A percentile compares a stretch with the other conserved stretches of the same genome.
Evolutionary conservation across 2,888 invertebrate species (phyloP).

Genomic region (Hyalella azteca): DNA sequence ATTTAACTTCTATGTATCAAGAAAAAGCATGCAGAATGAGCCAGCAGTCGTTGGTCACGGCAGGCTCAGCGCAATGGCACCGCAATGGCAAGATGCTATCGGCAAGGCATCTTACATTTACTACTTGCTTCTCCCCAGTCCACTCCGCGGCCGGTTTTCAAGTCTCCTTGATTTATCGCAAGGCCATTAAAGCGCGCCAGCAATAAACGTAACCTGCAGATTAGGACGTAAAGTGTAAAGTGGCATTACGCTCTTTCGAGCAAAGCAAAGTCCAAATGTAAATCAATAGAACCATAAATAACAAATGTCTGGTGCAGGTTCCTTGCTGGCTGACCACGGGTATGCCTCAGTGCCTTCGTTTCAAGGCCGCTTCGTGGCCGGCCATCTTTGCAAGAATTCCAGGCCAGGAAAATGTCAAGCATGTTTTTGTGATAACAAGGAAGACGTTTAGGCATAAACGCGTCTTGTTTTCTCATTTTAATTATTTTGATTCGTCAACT

Average conservation of each 20-base stretch:
- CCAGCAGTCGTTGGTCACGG: no score
- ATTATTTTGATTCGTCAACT: no score
- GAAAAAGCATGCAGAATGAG: no score
- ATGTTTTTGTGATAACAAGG: no score
- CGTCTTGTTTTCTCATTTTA: no score
- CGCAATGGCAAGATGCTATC: conserved; percentile 3
- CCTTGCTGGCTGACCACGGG: neutral
- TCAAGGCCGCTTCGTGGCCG: conserved; percentile 6
- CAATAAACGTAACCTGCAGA: conserved; percentile 33
- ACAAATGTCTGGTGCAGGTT: neutral
- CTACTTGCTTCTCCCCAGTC: conserved; percentile 6
- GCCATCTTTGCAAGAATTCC: no score
- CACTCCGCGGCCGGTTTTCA: neutral
- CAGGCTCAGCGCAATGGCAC: conserved; percentile 18
- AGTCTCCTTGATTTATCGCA: conserved; percentile 29
- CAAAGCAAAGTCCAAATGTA: conserved; percentile 19
- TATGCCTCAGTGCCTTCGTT: neutral
- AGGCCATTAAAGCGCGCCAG: conserved; percentile 26
- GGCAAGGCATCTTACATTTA: conserved; percentile 12
- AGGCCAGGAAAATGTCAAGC: no score
- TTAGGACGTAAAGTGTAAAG: conserved; percentile 37
- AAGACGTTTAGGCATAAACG: no score
- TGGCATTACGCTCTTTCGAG: conserved; percentile 25
- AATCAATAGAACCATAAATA: conserved; percentile 28
- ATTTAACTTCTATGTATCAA: no score